Conservation (phyloP, 2,797 vertebrate genomes). For the Sebastes nivosus region DNA sequence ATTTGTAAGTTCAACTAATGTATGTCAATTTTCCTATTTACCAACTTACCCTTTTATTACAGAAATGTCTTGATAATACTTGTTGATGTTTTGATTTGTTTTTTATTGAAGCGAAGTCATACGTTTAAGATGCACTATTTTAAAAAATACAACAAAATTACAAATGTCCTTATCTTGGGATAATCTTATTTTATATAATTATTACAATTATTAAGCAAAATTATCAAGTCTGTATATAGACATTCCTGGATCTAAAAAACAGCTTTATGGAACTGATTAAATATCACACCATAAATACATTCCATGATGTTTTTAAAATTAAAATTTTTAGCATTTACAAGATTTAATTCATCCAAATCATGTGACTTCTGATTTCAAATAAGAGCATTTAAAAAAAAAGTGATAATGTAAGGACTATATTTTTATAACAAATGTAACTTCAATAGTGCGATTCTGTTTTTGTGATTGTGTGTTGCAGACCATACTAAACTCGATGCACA, state of each 20-base stretch:
- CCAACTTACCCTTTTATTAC: slow-evolving; percentile 48
- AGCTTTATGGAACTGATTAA: not conserved
- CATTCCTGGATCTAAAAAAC: not conserved
- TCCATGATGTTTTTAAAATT: not conserved
- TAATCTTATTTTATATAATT: not conserved
- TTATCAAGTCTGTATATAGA: too few species aligned
- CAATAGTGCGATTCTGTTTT: not conserved
- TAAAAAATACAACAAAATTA: not conserved
- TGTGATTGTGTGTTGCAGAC: slow-evolving; percentile 82
- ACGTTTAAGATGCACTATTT: not conserved
- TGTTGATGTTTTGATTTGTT: not conserved
- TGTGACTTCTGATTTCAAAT: not conserved
- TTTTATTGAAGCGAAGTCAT: not conserved
- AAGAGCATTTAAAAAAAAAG: not conserved
- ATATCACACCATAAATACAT: not conserved
- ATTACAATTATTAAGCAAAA: not conserved
- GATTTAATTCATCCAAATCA: not conserved
- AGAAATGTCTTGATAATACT: not conserved
- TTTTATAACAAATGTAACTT: not conserved
- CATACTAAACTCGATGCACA: slow-evolving; percentile 98
- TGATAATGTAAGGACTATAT: not conserved
- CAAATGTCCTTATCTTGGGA: not conserved
- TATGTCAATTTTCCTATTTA: slow-evolving; percentile 79
- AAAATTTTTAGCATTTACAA: not conserved
- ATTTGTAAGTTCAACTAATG: slow-evolving; percentile 93